Evolutionary conservation across 1,140 invertebrate species (phyloP).

Genomic region (Lordiphosa mommai): DNA sequence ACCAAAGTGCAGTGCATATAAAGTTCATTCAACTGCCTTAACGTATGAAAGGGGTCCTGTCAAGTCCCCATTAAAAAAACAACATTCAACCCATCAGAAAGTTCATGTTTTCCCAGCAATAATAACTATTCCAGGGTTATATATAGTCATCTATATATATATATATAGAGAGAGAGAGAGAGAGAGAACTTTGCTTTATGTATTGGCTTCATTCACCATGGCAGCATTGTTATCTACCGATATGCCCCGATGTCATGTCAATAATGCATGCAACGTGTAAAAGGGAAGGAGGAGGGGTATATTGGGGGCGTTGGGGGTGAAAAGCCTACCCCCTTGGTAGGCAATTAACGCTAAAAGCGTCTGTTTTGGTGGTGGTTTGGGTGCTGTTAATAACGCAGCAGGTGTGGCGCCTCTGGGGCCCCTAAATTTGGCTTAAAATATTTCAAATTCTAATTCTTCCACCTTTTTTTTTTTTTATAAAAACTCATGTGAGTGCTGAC

Average conservation of each 20-base stretch:
- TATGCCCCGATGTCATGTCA: constrained; percentile 50
- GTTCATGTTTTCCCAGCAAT: constrained; percentile 45
- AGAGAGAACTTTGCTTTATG: constrained; percentile 1
- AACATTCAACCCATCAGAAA: constrained; percentile 30
- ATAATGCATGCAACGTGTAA: constrained; percentile 53
- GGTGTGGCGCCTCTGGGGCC: neutral
- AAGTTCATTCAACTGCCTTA: constrained; percentile 62
- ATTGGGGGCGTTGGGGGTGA: neutral
- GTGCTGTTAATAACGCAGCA: constrained; percentile 15
- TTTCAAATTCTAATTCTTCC: constrained; percentile 6
- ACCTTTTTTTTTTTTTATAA: no score
- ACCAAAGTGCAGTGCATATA: constrained; percentile 29
- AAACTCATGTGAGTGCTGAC: constrained; percentile 26
- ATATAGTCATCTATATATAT: no score
- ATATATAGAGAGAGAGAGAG: neutral
- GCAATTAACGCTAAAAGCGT: constrained; percentile 55
- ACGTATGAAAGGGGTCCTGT: constrained; percentile 2
- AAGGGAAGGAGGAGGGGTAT: neutral
- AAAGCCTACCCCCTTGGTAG: constrained; percentile 18
- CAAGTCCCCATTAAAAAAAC: neutral
- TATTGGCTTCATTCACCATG: constrained; percentile 60
- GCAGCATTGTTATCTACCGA: constrained; percentile 66
- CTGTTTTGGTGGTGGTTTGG: constrained; percentile 15
- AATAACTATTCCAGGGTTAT: constrained; percentile 41
- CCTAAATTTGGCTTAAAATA: neutral